phyloP scores from a whole-genome alignment of 2,797 vertebrate species.

The Acanthornis magna region DNA sequence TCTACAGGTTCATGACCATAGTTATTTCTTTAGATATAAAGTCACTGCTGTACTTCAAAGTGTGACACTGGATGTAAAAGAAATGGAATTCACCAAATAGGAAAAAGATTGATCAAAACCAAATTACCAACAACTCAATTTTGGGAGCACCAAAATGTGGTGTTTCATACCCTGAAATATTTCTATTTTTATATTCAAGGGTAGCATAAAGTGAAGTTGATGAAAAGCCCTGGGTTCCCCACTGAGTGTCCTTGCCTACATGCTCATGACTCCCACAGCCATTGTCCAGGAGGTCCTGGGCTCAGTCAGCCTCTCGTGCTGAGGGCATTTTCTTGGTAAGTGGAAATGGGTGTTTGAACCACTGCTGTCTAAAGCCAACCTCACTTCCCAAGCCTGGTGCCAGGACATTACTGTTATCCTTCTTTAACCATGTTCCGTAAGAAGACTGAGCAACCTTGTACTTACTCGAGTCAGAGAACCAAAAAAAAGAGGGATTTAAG shows the following conservation, averaged over 20 bases:
- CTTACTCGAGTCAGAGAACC: not conserved
- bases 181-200: not conserved
- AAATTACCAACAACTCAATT: not conserved
- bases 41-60: not conserved
- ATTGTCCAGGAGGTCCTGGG: not conserved
- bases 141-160: not conserved
- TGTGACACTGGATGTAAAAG: not conserved
- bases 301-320: not conserved
- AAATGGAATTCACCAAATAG: not conserved
- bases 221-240: not conserved
- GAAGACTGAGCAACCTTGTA: not conserved
- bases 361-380: not conserved
- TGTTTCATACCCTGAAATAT: fast-evolving
- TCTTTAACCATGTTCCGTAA: not conserved
- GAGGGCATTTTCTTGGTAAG: not conserved
- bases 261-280: not conserved
- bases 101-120: not conserved
- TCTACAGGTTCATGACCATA: not conserved
- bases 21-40: not conserved
- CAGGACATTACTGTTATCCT: not conserved
- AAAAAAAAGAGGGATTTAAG: not conserved
- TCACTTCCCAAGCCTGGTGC: not conserved
- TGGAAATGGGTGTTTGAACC: not conserved
- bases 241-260: not conserved
- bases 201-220: not conserved